Conservation (phyloP, 2,113 vertebrate genomes). For the Lethenteron reissneri region DNA sequence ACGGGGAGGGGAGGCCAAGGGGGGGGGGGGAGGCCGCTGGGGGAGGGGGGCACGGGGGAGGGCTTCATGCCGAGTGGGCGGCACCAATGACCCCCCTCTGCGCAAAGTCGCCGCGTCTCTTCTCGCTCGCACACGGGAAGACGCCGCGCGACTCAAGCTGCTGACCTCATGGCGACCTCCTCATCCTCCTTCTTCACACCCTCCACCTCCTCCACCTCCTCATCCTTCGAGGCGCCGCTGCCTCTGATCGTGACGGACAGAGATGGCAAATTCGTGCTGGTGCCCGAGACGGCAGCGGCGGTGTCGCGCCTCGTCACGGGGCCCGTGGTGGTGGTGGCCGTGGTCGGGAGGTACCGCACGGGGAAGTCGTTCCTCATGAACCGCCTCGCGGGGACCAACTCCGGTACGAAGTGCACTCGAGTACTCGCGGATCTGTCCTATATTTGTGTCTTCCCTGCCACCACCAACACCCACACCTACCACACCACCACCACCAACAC, state of each 20-base stretch:
- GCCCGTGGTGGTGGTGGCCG: conserved; percentile 17
- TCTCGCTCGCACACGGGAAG: not conserved
- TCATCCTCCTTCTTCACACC: too few species aligned
- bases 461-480: too few species aligned
- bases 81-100: not conserved
- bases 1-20: too few species aligned
- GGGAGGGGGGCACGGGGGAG: not conserved
- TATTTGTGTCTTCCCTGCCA: not conserved
- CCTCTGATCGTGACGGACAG: conserved; percentile 15
- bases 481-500: too few species aligned
- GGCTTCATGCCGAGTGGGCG: not conserved
- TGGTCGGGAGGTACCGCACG: conserved; percentile 13
- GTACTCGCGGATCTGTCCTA: not conserved
- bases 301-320: conserved; percentile 10
- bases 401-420: conserved; percentile 8
- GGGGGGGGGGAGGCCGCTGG: too few species aligned
- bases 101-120: not conserved
- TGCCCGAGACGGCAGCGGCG: conserved; percentile 11
- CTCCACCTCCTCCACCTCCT: too few species aligned
- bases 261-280: not conserved
- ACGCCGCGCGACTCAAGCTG: too few species aligned
- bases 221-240: conserved; percentile 11
- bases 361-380: conserved; percentile 22
- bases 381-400: conserved; percentile 10
- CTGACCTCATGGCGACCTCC: too few species aligned